Base-by-base conservation (phyloP, 64 coral and sea anemone genomes). In the Cladopsammia gracilis region DNA sequence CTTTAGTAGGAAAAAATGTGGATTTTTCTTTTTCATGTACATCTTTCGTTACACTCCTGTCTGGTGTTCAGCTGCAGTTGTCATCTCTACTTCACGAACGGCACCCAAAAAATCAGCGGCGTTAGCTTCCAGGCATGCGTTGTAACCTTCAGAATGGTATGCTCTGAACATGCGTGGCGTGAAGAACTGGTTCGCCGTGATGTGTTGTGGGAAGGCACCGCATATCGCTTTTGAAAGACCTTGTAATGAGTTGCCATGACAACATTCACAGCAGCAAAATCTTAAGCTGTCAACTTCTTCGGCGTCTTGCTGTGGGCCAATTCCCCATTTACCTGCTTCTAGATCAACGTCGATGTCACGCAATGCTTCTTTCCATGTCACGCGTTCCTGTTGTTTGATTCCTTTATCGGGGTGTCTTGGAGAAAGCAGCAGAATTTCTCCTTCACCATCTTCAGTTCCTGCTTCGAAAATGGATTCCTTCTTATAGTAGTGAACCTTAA, bases 101-200 rank as follows among this genome's bases (percentile, higher is more conserved):
- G 60, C 73, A 6, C 62, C 73, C n/a, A 96, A 75, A 77, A 96
- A 96, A 23, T 72, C 57, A 52, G 92, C 95, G 54, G 95, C 95
- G 5, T 82, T 57, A 71, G 95, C 95, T 26, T 96, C 90, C 8
- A 89, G 58, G 70, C 95, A 96, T 93, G 95, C 90, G 77, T 91
- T 90, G 50, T 96, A 96, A 13, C 94, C 94, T 73, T 96, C 94
- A 49, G 81, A 73, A 48, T 92, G 94, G 48, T 96, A 96, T 9
- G 86, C 90, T 16, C 75, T 89, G 87, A 96, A 96, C 95, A 96
- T 89, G 25, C 86, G 74, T 18, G 95, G 77, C 5, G 95, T 96
- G 75, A 84, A 96, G 15, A 96, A 85, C 58, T 96, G 95, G 73
- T 96, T 96, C 45, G 85, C 76, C 11, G 89, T 91, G 59, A 43